These are phyloP conservation scores for Sebastes hubbsi DNA, from an alignment of 2,797 vertebrate species.

Conservation along the genomic window DNA sequence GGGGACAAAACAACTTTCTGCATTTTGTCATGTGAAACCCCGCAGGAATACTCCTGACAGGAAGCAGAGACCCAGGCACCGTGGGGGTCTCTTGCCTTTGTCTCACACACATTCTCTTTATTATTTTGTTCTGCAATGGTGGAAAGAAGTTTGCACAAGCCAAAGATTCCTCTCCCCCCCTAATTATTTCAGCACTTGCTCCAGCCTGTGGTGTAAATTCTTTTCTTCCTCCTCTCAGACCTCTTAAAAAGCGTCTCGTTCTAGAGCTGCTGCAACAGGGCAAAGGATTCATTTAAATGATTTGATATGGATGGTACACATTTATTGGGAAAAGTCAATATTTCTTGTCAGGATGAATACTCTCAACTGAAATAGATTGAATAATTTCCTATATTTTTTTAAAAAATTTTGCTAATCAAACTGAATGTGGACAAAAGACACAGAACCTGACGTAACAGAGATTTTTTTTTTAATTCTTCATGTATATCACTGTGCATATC, in stretches of 20 bases:
- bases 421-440: neutral
- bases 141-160: conserved; percentile 87
- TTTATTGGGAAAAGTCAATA: neutral
- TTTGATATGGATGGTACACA: neutral
- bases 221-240: conserved; percentile 54
- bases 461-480: neutral
- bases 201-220: conserved; percentile 70
- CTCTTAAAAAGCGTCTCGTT: conserved; percentile 55
- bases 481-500: neutral
- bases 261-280: conserved; percentile 20
- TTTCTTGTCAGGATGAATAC: neutral
- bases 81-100: conserved; percentile 89
- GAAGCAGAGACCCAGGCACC: conserved; percentile 87
- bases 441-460: neutral
- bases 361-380: neutral
- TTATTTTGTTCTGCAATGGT: conserved; percentile 80
- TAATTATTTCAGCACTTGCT: conserved; percentile 87
- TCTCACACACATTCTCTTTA: conserved; percentile 86
- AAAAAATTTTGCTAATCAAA: neutral
- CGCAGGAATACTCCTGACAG: conserved; percentile 90
- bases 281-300: conserved; percentile 15
- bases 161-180: conserved; percentile 80
- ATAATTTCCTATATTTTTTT: neutral
- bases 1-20: conserved; percentile 91
- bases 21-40: conserved; percentile 92